Evolutionary conservation across 2,797 vertebrate species (phyloP), one percentile per base, ranked within the genome.

Genomic region (Parambassis ranga): DNA sequence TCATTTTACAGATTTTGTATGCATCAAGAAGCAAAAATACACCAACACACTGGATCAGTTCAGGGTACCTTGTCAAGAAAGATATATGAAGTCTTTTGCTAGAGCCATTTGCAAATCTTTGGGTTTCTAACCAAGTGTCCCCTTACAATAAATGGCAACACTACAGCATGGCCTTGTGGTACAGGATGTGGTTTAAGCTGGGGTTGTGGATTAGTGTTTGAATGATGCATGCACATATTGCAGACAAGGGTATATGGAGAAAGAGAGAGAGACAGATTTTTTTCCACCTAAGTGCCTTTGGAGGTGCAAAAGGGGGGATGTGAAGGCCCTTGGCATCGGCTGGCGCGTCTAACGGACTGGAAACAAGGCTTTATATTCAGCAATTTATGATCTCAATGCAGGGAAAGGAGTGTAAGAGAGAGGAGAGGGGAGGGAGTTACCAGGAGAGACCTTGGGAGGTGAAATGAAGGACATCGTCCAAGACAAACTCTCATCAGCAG

Each of bases 311-410:
- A 69, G 79, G 75, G 79, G 75, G 75, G 71, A 85, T 77, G 71
- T 64, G 86, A 89, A 91, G 85, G 86, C 82, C 85, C 65, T 82
- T 84, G 82, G 85, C 84, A 81, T 81, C 27, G 64, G 85, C 71
- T 69, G 78, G 78, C 49, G 85, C 65, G 55, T 88, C 86, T 90
- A 91, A 90, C 87, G 79, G 90, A 88, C 83, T 87, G 88, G 91
- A 92, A 91, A 90, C 89, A 83, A 84, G 85, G 82, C 83, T 90
- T 91, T 87, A 85, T 88, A 88, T 90, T 87, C 86, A 76, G 83
- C 76, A 87, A 91, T 92, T 91, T 92, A 91, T 89, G 87, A 86
- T 87, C 85, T 83, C 70, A 49, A 77, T 52, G 64, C 65, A 41
- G 71, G 66, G 64, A 66, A 58, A 78, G 75, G 65, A 84, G 79